Percentiles rank a stretch among this genome's conserved stretches.
These are phyloP conservation scores for Proisotoma minuta DNA, from an alignment of 2,888 invertebrate species.

Conservation along the genomic window DNA sequence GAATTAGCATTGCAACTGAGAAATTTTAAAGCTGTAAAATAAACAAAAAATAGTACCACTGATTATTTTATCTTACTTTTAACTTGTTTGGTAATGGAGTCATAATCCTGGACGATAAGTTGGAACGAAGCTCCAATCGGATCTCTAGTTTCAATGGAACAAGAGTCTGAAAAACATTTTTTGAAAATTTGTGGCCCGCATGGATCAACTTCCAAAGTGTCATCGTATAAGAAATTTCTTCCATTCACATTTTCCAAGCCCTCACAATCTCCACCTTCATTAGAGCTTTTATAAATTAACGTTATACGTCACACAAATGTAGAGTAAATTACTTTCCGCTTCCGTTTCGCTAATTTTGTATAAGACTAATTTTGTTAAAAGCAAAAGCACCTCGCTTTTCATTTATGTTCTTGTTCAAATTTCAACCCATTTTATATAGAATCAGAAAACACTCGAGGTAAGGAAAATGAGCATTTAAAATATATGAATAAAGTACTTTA, in stretches of 20 bases:
- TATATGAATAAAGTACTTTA: too few species aligned
- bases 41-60: neutral
- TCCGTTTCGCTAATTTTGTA: too few species aligned
- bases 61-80: too few species aligned
- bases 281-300: too few species aligned
- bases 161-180: neutral
- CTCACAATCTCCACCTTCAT: constrained; percentile 3
- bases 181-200: neutral
- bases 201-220: constrained; percentile 7
- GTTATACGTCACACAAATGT: neutral
- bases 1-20: neutral
- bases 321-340: too few species aligned
- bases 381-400: too few species aligned
- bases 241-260: neutral
- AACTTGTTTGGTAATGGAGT: neutral
- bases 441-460: too few species aligned
- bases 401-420: too few species aligned
- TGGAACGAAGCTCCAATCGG: neutral
- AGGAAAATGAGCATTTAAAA: too few species aligned
- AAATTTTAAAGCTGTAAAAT: neutral
- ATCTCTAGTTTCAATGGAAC: neutral
- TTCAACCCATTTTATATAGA: too few species aligned
- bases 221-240: neutral
- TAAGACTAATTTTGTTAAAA: too few species aligned
- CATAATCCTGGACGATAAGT: neutral